Conservation (phyloP, 2,888 invertebrate genomes). For the Mythimna lalbum region DNA sequence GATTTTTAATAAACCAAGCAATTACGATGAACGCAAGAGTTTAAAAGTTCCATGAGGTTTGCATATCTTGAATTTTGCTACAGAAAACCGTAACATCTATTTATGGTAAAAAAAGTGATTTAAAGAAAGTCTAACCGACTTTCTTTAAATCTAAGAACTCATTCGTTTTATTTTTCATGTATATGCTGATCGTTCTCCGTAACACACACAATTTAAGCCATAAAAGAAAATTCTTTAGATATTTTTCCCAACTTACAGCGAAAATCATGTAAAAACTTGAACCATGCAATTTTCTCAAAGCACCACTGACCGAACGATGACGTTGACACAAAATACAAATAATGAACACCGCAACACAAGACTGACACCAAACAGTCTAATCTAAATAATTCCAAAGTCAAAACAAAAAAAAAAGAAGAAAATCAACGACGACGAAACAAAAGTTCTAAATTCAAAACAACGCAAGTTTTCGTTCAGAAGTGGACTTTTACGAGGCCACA, state of each 20-base stretch:
- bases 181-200: background rate
- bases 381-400: conserved; percentile 47
- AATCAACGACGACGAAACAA: conserved; percentile 59
- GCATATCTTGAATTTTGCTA: conserved; percentile 10
- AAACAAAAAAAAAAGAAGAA: conserved; percentile 41
- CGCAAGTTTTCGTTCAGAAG: conserved; percentile 65
- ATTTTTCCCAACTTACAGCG: background rate
- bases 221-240: background rate
- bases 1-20: conserved; percentile 54
- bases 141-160: background rate
- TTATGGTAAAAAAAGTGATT: background rate
- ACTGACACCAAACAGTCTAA: conserved; percentile 8
- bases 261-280: conserved; percentile 36
- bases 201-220: background rate
- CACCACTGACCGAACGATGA: conserved; percentile 17
- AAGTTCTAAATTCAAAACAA: conserved; percentile 71
- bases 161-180: too few relatives aligned
- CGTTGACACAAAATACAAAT: conserved; percentile 13
- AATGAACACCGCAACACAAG: conserved; percentile 7
- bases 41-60: conserved; percentile 20
- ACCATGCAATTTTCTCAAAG: conserved; percentile 26
- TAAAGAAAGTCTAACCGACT: too few relatives aligned
- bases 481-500: conserved; percentile 67
- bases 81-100: background rate
- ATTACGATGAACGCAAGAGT: conserved; percentile 38